Base-by-base conservation (phyloP, 92 coral and sea anemone species). In the Galaxea fascicularis region DNA sequence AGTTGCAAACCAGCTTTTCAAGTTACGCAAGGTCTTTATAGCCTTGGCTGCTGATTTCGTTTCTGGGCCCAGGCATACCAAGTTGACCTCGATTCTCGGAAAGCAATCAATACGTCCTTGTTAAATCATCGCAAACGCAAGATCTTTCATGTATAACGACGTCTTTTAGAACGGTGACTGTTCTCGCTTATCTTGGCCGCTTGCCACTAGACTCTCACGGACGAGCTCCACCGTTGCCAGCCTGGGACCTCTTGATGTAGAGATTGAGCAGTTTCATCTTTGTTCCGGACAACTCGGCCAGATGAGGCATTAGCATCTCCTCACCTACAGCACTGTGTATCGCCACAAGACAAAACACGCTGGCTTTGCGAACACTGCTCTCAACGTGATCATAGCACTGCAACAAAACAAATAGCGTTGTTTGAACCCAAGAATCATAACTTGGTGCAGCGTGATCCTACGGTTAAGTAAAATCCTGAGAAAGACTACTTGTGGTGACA, bases 351-450 rank as follows among this genome's bases (percentile, higher is more conserved):
- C 98, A 92, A 60, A 96, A 96, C 85, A 94, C 99, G 73, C 99
- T 96, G 57, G 99, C 99, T 82, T 96, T 96, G 31, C 99, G 93
- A 63, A 96, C 99, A 77, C 98, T 94, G 80, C 99, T 96, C 87
- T 96, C 99, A 11, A 94, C 90, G 83, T 96, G 97, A 64, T 96
- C 99, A 82, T 95, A 96, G 73, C 97, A 96, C 99, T 96, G 83
- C n/a, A 60, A 24, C 28, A 84, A 20, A 49, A 16, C 1, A 31
- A 46, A 35, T 1, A 13, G 63, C 16, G 45, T 73, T 11, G 14
- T 41, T 18, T n/a, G 28, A 13, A 22, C 22, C n/a, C 63, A 57
- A 57, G 22, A 6, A 1, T 35, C 41, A 35, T 35, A 6, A 2
- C 41, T 35, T 35, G 41, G 41, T 35, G 41, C 2, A 35, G 41